These are phyloP conservation scores for Cinara cedri DNA, from an alignment of 2,888 invertebrate species.

Conservation along the genomic window DNA sequence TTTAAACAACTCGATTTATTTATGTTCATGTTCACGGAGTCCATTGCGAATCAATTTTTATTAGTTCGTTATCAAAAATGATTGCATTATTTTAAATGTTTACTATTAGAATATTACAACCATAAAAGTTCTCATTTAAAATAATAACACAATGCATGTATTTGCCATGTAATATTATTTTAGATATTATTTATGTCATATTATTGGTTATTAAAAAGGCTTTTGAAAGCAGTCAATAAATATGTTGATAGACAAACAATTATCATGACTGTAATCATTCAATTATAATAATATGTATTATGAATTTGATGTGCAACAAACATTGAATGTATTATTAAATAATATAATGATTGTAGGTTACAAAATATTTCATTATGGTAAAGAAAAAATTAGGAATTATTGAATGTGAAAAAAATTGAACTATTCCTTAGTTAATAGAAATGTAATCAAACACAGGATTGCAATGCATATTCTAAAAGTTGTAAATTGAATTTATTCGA, in stretches of 20 bases:
- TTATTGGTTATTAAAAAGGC: not conserved
- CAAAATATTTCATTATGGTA: too few relatives aligned
- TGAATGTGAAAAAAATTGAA: too few relatives aligned
- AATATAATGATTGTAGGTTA: too few relatives aligned
- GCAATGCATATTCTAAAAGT: not conserved
- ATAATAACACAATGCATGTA: not conserved
- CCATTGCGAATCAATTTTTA: slow-evolving; percentile 26
- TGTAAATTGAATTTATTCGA: not conserved
- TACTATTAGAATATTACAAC: not conserved
- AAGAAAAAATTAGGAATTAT: too few relatives aligned
- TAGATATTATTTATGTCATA: not conserved
- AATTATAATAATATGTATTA: too few relatives aligned
- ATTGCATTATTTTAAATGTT: slow-evolving; percentile 17
- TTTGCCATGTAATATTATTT: not conserved
- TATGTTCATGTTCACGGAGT: not conserved
- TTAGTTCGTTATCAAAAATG: not conserved
- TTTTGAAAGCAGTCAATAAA: not conserved
- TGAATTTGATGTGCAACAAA: too few relatives aligned
- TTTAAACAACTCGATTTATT: slow-evolving; percentile 11
- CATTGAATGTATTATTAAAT: too few relatives aligned
- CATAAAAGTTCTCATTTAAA: not conserved
- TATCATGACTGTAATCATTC: too few relatives aligned
- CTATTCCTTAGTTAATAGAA: too few relatives aligned
- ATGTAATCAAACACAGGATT: not conserved
- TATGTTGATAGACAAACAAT: too few relatives aligned